Base-by-base conservation (phyloP, 2,113 vertebrate species). In the Psettodes erumei region DNA sequence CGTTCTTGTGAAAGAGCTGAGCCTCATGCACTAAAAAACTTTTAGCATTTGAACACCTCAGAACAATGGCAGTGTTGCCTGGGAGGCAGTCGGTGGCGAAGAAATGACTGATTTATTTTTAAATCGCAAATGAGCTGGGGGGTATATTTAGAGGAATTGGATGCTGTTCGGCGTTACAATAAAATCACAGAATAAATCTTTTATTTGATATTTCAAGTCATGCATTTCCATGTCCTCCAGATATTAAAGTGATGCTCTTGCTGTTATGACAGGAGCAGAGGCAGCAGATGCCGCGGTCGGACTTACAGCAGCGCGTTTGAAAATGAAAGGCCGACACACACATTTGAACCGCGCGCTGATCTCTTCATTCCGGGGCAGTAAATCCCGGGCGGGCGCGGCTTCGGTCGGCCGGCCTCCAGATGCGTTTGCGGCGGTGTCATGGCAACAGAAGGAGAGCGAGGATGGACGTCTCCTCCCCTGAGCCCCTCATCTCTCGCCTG, bases 401-500 rank as follows among this genome's bases (percentile, higher is more conserved):
- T 74, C 30, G 40, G 40, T 19, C 62, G 11, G 4, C 68, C 61
- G 56, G 47, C 51, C 25, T n/a, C 21, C 35, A 70, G 18, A 58
- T 42, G 53, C 71, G 38, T 68, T 71, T 59, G 47, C 78, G 61
- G 9, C 21, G 21, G 72, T 71, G 76, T 62, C 79, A 69, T 68
- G 70, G 21, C 61, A 75, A 72, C 79, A 62, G 63, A 42, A 32
- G n/a, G 47, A 67, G 74, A 71, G 50, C 1, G 37, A 35, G 33
- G 33, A 51, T 35, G 59, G 62, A 70, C 18, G 21, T 59, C 42
- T 54, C 15, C 75, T 78, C 33, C 66, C 43, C 38, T 18, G 56
- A 68, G 74, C 55, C 35, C 63, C 66, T 73, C 45, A 64, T 85
- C 68, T 74, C 70, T 75, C 33, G 66, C 62, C 55, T 83, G 55